Evolutionary conservation across 2,888 invertebrate species (phyloP).

Genomic region (Reticulitermes lucifugus): DNA sequence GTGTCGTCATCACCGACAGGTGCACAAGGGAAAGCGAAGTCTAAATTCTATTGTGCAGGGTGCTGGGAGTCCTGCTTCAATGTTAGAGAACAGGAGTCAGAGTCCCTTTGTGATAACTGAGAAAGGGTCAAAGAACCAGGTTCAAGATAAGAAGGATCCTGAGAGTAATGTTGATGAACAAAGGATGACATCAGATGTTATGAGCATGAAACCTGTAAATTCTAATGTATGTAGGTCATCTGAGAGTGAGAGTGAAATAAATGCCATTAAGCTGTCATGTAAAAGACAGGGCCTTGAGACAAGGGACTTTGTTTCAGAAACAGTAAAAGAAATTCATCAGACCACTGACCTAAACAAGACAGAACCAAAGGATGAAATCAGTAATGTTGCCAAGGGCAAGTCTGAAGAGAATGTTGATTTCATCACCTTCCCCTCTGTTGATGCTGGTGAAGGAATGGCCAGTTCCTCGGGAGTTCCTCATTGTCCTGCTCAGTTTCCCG

Average conservation of each 20-base stretch:
- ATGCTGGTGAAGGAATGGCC: not conserved
- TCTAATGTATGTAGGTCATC: not conserved
- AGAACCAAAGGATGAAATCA: not conserved
- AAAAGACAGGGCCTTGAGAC: not conserved
- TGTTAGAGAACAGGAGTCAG: not conserved
- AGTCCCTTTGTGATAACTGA: not conserved
- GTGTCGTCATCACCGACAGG: conserved; percentile 62
- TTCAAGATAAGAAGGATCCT: not conserved
- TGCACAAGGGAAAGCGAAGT: conserved; percentile 55
- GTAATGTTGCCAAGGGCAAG: not conserved
- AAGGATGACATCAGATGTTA: not conserved
- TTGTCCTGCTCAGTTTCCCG: not conserved
- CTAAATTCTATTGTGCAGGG: not conserved
- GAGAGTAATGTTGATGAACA: not conserved
- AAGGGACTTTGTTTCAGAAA: not conserved
- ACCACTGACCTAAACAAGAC: not conserved
- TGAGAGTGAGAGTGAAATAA: too few species aligned
- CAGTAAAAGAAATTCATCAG: not conserved
- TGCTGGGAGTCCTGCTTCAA: not conserved
- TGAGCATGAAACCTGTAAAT: not conserved
- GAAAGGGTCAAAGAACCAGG: not conserved
- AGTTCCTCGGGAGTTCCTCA: not conserved
- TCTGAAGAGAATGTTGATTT: not conserved
- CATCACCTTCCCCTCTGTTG: not conserved
- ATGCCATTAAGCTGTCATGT: too few species aligned